Evolutionary conservation across 2,888 invertebrate species (phyloP).

Genomic region (Acanthosoma haemorrhoidale): DNA sequence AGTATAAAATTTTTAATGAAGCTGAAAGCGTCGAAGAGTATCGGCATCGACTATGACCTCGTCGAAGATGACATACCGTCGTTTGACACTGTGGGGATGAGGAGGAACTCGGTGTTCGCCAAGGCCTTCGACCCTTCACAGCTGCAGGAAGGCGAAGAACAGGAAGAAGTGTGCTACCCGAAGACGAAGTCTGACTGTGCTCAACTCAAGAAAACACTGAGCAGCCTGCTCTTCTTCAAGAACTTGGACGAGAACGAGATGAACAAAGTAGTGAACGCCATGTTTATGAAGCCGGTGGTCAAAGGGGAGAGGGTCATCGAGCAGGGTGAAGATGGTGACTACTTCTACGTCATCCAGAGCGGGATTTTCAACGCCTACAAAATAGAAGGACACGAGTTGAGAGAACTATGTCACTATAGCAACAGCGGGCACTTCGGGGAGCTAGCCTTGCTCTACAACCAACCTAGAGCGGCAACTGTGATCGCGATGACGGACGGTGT

Average conservation of each 20-base stretch:
- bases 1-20: neutral
- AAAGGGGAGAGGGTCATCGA: conserved; percentile 27
- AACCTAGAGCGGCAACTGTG: conserved; percentile 92
- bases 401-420: conserved; percentile 57
- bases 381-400: neutral
- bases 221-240: conserved; percentile 17
- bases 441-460: conserved; percentile 93
- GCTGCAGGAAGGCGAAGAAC: neutral
- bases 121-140: neutral
- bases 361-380: conserved; percentile 30
- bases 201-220: neutral
- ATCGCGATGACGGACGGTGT: conserved; percentile 75
- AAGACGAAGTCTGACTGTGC: neutral
- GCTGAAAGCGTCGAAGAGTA: neutral
- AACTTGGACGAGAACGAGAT: conserved; percentile 30
- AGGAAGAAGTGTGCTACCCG: neutral
- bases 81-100: neutral
- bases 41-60: neutral
- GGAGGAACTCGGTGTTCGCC: neutral
- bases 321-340: conserved; percentile 34
- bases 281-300: conserved; percentile 24
- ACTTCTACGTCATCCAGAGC: conserved; percentile 30
- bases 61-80: neutral
- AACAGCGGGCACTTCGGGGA: conserved; percentile 91
- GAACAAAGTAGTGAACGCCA: conserved; percentile 20